Evolutionary conservation across 2,797 vertebrate genomes (phyloP).

Genomic region (Acanthurus lineatus): DNA sequence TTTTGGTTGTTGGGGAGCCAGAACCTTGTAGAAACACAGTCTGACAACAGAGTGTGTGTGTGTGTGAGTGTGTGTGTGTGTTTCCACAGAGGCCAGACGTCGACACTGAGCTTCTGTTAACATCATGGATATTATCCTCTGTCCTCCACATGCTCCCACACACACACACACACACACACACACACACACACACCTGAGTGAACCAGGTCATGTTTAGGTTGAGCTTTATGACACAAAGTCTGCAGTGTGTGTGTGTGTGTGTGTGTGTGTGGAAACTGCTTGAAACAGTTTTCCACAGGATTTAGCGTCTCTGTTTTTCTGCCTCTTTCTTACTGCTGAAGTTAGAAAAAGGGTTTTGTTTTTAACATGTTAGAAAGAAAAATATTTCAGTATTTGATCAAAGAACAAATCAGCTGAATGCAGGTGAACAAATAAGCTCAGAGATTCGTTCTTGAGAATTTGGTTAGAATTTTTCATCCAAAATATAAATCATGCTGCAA

Average conservation of each 20-base stretch:
- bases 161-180: constrained; percentile 33
- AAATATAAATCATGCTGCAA: neutral
- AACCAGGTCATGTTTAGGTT: constrained; percentile 45
- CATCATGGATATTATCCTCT: constrained; percentile 27
- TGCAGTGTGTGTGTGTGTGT: constrained; percentile 38
- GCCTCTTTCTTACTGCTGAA: neutral
- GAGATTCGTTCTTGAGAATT: neutral
- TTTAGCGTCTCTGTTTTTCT: constrained; percentile 40
- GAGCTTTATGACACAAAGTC: constrained; percentile 51
- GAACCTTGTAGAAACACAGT: constrained; percentile 36
- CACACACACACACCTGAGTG: constrained; percentile 54
- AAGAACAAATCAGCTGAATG: neutral
- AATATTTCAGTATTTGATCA: neutral
- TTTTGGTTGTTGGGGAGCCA: constrained; percentile 33
- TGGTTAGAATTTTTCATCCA: neutral
- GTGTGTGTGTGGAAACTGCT: constrained; percentile 39
- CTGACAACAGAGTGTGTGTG: constrained; percentile 34
- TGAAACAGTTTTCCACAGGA: constrained; percentile 49
- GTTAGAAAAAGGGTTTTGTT: constrained; percentile 22
- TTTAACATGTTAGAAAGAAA: neutral
- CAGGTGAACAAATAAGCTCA: neutral
- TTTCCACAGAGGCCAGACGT: constrained; percentile 57
- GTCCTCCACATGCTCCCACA: constrained; percentile 6
- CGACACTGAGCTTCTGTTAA: constrained; percentile 62
- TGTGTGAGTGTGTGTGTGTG: constrained; percentile 44